Evolutionary conservation across 2,113 vertebrate genomes (phyloP), one percentile per base, ranked within the genome.

Genomic region (Melanotaenia duboulayi): DNA sequence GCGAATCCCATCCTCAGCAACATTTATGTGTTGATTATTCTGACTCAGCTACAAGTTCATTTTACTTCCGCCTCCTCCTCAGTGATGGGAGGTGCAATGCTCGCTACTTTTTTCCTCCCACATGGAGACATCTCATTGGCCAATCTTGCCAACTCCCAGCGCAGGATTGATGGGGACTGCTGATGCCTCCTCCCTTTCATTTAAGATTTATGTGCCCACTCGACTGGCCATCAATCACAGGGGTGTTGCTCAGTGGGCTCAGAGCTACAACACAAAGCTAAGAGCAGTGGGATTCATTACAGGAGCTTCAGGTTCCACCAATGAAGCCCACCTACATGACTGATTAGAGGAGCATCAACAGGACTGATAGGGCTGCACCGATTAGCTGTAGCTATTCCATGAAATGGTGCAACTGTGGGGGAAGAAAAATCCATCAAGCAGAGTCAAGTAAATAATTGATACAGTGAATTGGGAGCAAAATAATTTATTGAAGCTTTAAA

Each of bases 221-320:
- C 68, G 68, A 88, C 84, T 75, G 85, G 81, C 86, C 79, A 91
- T 93, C 90, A 91, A 91, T 93, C 90, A 91, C 71, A 49, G 0
- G 61, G 50, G 64, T 70, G 66, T 55, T 58, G 74, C 80, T 65
- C 67, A 64, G 86, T 70, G 76, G 72, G 80, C 76, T 64, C 74
- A 46, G 37, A 65, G 89, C 81, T 71, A 68, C 32, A 14, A 64
- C 67, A 52, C 42, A 65, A 76, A 71, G 78, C 76, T 54, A 59
- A 65, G 74, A 80, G 85, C 69, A 60, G 51, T 63, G 56, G 49
- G 65, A 88, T 90, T 85, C 86, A 90, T 90, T 86, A 82, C 74
- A 54, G 66, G 54, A 60, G 62, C 74, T 88, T 73, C 67, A 62
- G n/a, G 64, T 72, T 87, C 69, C 20, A 60, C 66, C 65, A 22